These are phyloP conservation scores for Sphaerodactylus townsendi DNA, from an alignment of 2,113 vertebrate species.

Conservation along the genomic window DNA sequence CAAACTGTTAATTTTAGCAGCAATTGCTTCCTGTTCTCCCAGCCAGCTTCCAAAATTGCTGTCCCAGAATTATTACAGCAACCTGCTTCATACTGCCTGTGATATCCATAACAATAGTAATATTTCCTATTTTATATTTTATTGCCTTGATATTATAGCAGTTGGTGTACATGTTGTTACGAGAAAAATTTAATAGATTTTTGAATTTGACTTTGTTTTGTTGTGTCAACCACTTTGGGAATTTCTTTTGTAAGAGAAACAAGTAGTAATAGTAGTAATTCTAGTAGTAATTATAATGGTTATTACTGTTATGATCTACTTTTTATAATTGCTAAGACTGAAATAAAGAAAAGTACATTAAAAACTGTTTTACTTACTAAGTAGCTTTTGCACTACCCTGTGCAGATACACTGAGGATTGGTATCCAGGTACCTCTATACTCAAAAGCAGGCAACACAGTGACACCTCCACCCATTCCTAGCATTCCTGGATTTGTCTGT, in stretches of 20 bases:
- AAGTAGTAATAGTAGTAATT: background rate
- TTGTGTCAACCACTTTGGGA: background rate
- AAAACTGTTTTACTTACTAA: slow-evolving; percentile 84
- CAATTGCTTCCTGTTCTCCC: background rate
- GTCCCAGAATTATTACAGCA: too few relatives aligned
- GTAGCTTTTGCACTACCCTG: slow-evolving; percentile 98
- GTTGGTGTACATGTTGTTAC: background rate
- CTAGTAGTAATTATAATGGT: background rate
- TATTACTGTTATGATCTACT: background rate
- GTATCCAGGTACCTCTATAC: slow-evolving; percentile 97
- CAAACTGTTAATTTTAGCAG: slow-evolving; percentile 1
- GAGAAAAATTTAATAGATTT: background rate
- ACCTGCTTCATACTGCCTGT: too few relatives aligned
- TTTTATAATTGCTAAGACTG: background rate
- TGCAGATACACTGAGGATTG: slow-evolving; percentile 90
- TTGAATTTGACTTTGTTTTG: background rate
- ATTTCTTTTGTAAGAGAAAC: background rate
- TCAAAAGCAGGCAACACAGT: slow-evolving; percentile 95
- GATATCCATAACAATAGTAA: background rate
- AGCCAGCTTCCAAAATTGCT: background rate
- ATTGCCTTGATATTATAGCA: background rate
- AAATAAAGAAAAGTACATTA: background rate
- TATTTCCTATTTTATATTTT: background rate
- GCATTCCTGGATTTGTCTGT: slow-evolving; percentile 81
- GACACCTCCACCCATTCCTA: slow-evolving; percentile 80